Conservation (phyloP, 2,888 invertebrate species). For the Drosophila bunnanda region DNA sequence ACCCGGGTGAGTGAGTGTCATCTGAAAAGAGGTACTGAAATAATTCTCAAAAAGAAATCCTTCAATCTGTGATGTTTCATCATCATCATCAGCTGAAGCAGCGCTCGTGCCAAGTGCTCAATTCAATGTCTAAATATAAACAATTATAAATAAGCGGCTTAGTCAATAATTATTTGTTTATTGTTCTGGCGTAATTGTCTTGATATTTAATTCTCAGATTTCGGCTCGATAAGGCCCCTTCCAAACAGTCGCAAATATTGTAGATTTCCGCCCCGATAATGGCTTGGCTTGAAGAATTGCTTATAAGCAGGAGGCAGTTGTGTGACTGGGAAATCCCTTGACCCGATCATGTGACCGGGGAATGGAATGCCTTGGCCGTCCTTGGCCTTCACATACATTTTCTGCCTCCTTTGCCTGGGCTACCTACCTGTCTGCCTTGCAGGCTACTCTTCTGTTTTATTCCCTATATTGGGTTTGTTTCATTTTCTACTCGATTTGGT, state of each 20-base stretch:
- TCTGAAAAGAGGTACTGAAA: neutral
- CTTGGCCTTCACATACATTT: slow-evolving; percentile 72
- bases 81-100: neutral
- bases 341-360: slow-evolving; percentile 19
- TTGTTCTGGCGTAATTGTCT: slow-evolving; percentile 36
- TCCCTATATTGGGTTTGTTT: neutral
- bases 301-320: slow-evolving; percentile 4
- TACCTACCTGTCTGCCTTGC: slow-evolving; percentile 15
- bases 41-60: neutral
- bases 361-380: slow-evolving; percentile 39
- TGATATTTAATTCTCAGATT: slow-evolving; percentile 35
- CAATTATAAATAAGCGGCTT: slow-evolving; percentile 35
- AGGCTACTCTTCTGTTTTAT: neutral
- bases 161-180: slow-evolving; percentile 52
- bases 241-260: neutral
- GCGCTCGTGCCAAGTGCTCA: slow-evolving; percentile 21
- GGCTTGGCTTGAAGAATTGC: neutral
- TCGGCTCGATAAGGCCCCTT: slow-evolving; percentile 23
- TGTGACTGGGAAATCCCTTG: slow-evolving; percentile 23
- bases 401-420: neutral
- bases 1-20: neutral
- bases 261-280: slow-evolving; percentile 1
- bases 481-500: neutral
- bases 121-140: slow-evolving; percentile 30
- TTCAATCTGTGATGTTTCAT: neutral